phyloP scores from a whole-genome alignment of 2,113 vertebrate species.

The Eublepharis macularius region DNA sequence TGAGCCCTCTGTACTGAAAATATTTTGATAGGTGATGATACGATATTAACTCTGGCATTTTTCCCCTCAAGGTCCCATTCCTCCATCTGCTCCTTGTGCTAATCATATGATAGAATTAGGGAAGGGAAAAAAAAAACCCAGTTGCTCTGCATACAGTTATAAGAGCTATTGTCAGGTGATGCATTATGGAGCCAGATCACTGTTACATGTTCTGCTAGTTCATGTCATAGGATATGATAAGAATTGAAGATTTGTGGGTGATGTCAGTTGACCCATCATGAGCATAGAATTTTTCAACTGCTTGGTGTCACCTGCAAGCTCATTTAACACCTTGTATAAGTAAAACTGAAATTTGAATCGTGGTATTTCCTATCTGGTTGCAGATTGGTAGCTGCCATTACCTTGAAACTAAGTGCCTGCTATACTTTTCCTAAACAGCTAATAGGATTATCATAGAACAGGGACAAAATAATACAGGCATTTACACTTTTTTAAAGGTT shows the following conservation, averaged over 20 bases:
- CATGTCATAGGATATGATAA: neutral
- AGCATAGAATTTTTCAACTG: neutral
- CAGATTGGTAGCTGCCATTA: neutral
- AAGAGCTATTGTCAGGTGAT: neutral
- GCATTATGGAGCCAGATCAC: neutral
- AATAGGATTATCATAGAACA: neutral
- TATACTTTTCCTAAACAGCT: neutral
- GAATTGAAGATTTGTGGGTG: neutral
- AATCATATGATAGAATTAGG: neutral
- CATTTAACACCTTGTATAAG: neutral
- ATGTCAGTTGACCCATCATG: neutral
- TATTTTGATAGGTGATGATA: neutral
- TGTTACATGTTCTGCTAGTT: neutral
- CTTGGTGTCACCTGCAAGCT: neutral
- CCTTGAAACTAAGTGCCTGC: neutral
- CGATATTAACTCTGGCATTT: neutral
- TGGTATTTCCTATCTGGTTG: neutral
- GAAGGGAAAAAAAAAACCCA: too few species aligned
- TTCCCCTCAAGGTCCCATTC: neutral
- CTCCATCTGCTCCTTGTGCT: neutral
- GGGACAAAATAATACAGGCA: too few species aligned
- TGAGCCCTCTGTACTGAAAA: neutral
- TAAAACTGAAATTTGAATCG: neutral
- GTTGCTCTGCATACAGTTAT: neutral
- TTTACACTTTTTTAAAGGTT: too few species aligned